These are phyloP conservation scores for Crenuchus spilurus DNA, from an alignment of 2,797 vertebrate genomes.

Conservation along the genomic window DNA sequence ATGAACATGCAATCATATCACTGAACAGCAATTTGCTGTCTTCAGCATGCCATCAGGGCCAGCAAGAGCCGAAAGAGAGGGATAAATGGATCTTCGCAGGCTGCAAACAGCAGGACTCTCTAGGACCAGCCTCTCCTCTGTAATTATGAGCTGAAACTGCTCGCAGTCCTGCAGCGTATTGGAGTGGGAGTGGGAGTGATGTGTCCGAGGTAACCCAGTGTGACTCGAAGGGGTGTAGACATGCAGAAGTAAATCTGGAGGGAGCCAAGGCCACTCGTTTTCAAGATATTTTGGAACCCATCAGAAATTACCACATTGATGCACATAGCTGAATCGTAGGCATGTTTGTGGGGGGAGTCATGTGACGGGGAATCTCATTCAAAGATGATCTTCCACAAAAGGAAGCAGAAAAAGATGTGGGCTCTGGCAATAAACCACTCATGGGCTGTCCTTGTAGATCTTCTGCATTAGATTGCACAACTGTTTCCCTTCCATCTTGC, in stretches of 20 bases:
- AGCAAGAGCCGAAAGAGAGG: slow-evolving; percentile 20
- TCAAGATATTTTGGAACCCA: not conserved
- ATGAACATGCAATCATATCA: not conserved
- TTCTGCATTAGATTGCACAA: not conserved
- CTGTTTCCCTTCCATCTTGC: not conserved
- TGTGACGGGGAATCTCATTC: not conserved
- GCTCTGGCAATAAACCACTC: not conserved
- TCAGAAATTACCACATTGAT: not conserved
- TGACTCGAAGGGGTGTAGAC: slow-evolving; percentile 25
- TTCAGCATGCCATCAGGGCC: not conserved
- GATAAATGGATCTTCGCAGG: slow-evolving; percentile 16
- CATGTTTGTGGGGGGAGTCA: not conserved
- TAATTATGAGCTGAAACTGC: slow-evolving; percentile 22
- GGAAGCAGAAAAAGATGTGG: not conserved
- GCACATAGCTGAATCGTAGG: not conserved
- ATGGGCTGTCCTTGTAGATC: not conserved
- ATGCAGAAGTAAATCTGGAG: slow-evolving; percentile 47
- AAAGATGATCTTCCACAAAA: not conserved
- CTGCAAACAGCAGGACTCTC: slow-evolving; percentile 2
- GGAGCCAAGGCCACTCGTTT: slow-evolving; percentile 19
- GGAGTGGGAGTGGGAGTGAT: slow-evolving; percentile 38
- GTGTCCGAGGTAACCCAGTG: slow-evolving; percentile 30
- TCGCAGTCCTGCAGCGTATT: not conserved
- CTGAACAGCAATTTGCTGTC: slow-evolving; percentile 23
- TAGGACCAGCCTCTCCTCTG: not conserved